phyloP scores from a whole-genome alignment of 1,140 invertebrate genomes.

The Drosophila cardini region DNA sequence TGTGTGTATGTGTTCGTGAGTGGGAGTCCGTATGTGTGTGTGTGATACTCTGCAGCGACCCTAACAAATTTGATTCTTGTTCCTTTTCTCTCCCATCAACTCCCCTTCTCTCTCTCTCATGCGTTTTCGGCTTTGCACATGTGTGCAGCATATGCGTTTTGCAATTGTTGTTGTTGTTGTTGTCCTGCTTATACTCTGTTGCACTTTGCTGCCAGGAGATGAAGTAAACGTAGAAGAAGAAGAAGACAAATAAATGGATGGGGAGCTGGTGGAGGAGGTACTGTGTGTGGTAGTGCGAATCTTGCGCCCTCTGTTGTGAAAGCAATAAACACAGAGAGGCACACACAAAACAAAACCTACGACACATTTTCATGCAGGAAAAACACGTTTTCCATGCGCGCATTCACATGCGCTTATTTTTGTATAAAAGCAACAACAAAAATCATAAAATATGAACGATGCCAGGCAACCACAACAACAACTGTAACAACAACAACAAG shows the following conservation, averaged over 20 bases:
- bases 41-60: conserved; percentile 21
- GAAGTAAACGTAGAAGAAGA: conserved; percentile 1
- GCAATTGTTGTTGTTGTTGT: conserved; percentile 30
- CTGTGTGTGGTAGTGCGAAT: conserved; percentile 13
- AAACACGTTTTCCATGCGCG: conserved; percentile 69
- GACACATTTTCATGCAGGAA: conserved; percentile 52
- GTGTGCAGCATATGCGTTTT: conserved; percentile 62
- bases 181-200: conserved; percentile 28
- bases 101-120: neutral
- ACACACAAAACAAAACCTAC: conserved; percentile 55
- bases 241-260: conserved; percentile 1
- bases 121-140: conserved; percentile 32
- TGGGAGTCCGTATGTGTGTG: conserved; percentile 1
- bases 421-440: conserved; percentile 45
- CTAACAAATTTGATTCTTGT: conserved; percentile 13
- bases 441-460: conserved; percentile 39
- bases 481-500: conserved; percentile 6
- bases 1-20: conserved; percentile 4
- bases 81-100: neutral
- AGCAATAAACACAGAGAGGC: conserved; percentile 32
- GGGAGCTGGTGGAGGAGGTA: neutral
- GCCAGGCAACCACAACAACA: conserved; percentile 35
- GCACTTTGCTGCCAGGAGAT: conserved; percentile 31
- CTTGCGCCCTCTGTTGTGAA: conserved; percentile 39
- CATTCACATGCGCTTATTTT: conserved; percentile 54